phyloP scores from a whole-genome alignment of 2,797 vertebrate genomes.

The Halcyon smyrnensis region DNA sequence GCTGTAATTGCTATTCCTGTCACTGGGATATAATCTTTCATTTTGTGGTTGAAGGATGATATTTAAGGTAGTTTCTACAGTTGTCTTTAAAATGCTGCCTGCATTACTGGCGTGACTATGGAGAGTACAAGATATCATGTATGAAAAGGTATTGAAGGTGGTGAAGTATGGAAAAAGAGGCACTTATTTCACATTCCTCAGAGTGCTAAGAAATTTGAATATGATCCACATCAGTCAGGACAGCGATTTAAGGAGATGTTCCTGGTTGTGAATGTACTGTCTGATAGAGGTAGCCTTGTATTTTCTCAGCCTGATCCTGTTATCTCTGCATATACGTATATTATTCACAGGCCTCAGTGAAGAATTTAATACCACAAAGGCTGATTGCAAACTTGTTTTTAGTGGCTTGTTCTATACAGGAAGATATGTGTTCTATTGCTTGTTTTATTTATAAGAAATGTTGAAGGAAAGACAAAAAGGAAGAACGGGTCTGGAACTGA shows the following conservation, averaged over 20 bases:
- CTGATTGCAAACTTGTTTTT: background rate
- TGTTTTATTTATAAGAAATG: background rate
- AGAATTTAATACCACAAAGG: background rate
- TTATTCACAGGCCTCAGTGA: background rate
- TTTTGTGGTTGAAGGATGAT: constrained; percentile 55
- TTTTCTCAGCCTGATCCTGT: background rate
- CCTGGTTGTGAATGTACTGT: background rate
- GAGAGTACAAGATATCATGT: background rate
- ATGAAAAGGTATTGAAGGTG: background rate
- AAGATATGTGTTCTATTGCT: background rate
- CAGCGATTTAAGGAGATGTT: background rate
- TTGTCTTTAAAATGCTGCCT: constrained; percentile 9
- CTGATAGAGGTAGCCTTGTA: background rate
- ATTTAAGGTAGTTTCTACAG: background rate
- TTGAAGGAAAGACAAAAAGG: background rate
- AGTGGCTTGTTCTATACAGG: background rate
- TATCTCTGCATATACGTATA: background rate
- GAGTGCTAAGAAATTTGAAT: background rate
- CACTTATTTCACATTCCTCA: background rate
- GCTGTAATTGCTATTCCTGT: constrained; percentile 32
- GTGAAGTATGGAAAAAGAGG: background rate
- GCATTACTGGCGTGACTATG: background rate
- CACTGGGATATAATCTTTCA: constrained; percentile 49
- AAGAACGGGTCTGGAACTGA: background rate
- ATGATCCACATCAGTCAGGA: background rate